A percentile compares a stretch with the other conserved stretches of the same genome.
These are phyloP conservation scores for Alsophila aescularia DNA, from an alignment of 2,888 invertebrate species.

Conservation along the genomic window DNA sequence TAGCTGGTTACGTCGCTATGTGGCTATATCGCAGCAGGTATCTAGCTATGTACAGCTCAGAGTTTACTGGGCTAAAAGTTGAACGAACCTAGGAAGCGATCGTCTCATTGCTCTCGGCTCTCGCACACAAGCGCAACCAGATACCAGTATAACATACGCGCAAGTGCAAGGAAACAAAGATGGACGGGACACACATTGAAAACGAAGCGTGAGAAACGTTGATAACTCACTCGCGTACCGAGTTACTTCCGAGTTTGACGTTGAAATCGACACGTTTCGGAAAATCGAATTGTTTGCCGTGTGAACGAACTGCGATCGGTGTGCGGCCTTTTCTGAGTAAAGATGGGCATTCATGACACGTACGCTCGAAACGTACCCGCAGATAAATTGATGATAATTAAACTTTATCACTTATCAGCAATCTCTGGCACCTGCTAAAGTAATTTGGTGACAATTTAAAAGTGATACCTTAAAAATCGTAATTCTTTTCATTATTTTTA, in stretches of 20 bases:
- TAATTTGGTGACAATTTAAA: slow-evolving; percentile 48
- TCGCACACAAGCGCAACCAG: slow-evolving; percentile 61
- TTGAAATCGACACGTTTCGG: slow-evolving; percentile 56
- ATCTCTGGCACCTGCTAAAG: slow-evolving; percentile 44
- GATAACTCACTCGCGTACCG: slow-evolving; percentile 81
- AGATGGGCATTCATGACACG: slow-evolving; percentile 53
- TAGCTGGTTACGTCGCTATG: slow-evolving; percentile 5
- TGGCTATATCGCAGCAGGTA: slow-evolving; percentile 43
- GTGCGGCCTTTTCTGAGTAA: slow-evolving; percentile 51
- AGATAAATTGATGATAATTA: slow-evolving; percentile 58
- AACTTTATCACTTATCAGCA: slow-evolving; percentile 48
- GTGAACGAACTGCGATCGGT: slow-evolving; percentile 52
- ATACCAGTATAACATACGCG: slow-evolving; percentile 37
- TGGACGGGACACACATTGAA: slow-evolving; percentile 68
- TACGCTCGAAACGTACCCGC: slow-evolving; percentile 45
- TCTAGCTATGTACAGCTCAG: slow-evolving; percentile 64
- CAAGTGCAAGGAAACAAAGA: slow-evolving; percentile 57
- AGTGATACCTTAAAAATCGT: slow-evolving; percentile 64
- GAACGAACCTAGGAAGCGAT: slow-evolving; percentile 79
- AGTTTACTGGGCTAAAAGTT: slow-evolving; percentile 85
- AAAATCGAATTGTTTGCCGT: slow-evolving; percentile 54
- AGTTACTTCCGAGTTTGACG: slow-evolving; percentile 77
- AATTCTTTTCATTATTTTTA: slow-evolving; percentile 46
- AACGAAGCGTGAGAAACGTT: slow-evolving; percentile 81
- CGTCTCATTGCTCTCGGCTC: slow-evolving; percentile 75